Percentiles rank a stretch among this genome's conserved stretches.
These are phyloP conservation scores for Macrosoma leucophasiata DNA, from an alignment of 2,888 invertebrate species.

Conservation along the genomic window DNA sequence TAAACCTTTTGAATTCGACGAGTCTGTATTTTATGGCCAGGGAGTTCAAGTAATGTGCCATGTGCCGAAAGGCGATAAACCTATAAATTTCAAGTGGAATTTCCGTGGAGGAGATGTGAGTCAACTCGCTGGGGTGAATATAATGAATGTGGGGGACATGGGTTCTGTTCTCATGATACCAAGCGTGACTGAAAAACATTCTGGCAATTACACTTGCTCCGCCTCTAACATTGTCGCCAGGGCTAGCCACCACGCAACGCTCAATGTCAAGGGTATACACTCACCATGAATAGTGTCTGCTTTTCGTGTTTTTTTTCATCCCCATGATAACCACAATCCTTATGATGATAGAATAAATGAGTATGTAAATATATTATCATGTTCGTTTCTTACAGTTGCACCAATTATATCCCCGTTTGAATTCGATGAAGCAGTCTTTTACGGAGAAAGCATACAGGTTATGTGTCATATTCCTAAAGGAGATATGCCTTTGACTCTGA, in stretches of 20 bases:
- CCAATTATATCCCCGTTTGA: constrained; percentile 77
- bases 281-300: constrained; percentile 46
- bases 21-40: constrained; percentile 74
- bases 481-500: constrained; percentile 81
- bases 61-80: constrained; percentile 80
- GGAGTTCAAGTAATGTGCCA: constrained; percentile 77
- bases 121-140: constrained; percentile 75
- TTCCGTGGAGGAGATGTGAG: constrained; percentile 79
- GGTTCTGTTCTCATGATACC: constrained; percentile 82
- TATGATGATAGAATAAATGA: constrained; percentile 11
- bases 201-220: constrained; percentile 81
- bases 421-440: constrained; percentile 72
- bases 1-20: constrained; percentile 77
- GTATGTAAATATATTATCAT: constrained; percentile 21
- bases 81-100: constrained; percentile 84
- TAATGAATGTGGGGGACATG: constrained; percentile 79
- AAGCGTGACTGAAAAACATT: constrained; percentile 80
- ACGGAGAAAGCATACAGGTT: constrained; percentile 75
- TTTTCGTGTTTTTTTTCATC: constrained; percentile 43
- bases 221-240: constrained; percentile 79
- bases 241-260: constrained; percentile 74
- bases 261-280: constrained; percentile 78
- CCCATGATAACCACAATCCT: constrained; percentile 16
- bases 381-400: constrained; percentile 67
- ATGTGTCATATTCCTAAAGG: constrained; percentile 79